phyloP scores from a whole-genome alignment of 2,888 invertebrate species.

The Drosophila borealis region DNA sequence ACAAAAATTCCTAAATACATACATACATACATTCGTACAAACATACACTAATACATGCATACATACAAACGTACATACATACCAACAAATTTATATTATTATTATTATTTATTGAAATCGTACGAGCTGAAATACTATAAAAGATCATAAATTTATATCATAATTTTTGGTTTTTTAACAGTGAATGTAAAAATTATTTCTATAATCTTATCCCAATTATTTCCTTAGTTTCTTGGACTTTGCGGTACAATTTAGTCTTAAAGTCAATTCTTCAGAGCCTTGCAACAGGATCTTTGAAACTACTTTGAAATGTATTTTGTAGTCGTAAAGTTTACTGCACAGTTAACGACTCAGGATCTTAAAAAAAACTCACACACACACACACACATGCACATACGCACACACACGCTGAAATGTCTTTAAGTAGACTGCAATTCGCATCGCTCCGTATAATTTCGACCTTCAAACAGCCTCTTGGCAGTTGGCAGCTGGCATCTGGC shows the following conservation, averaged over 20 bases:
- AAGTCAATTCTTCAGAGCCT: not conserved
- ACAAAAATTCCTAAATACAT: too few species aligned
- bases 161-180: too few species aligned
- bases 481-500: conserved; percentile 33
- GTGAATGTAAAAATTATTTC: too few species aligned
- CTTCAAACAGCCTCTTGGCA: conserved; percentile 61
- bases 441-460: conserved; percentile 46
- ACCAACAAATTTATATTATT: too few species aligned
- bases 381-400: not conserved
- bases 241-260: not conserved
- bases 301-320: conserved; percentile 16
- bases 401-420: conserved; percentile 15
- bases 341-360: conserved; percentile 67
- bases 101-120: too few species aligned
- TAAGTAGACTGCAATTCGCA: conserved; percentile 50
- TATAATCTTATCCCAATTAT: too few species aligned
- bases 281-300: conserved; percentile 9
- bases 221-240: not conserved
- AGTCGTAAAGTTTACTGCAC: conserved; percentile 44
- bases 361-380: conserved; percentile 20
- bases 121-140: too few species aligned
- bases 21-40: too few species aligned
- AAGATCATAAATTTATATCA: too few species aligned
- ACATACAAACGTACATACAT: too few species aligned
- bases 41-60: too few species aligned